These are phyloP conservation scores for Lasioglossum pauxillum DNA, from an alignment of 2,888 invertebrate genomes.

Conservation along the genomic window DNA sequence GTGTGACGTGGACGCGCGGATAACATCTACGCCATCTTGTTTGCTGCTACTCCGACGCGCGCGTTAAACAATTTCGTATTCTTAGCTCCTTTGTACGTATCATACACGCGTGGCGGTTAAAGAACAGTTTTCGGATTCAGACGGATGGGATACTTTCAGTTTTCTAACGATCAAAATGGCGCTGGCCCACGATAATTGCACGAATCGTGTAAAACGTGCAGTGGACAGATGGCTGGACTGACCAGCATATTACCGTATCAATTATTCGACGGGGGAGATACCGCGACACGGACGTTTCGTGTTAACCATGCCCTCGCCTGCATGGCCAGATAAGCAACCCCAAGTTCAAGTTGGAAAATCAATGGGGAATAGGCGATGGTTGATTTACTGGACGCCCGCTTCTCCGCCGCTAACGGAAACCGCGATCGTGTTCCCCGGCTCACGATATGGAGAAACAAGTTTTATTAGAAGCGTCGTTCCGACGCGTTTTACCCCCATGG, in stretches of 20 bases:
- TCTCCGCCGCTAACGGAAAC: constrained; percentile 45
- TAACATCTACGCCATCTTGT: neutral
- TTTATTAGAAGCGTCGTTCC: neutral
- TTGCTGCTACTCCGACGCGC: neutral
- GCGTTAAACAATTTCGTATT: constrained; percentile 1
- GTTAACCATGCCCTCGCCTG: constrained; percentile 39
- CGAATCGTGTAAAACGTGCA: neutral
- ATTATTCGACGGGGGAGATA: constrained; percentile 35
- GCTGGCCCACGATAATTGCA: no score
- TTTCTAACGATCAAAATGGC: no score
- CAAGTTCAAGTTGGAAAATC: constrained; percentile 43
- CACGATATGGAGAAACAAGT: constrained; percentile 33
- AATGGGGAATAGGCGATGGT: constrained; percentile 14
- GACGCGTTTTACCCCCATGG: constrained; percentile 32
- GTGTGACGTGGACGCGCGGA: neutral
- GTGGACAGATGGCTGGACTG: constrained; percentile 12
- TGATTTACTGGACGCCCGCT: constrained; percentile 43
- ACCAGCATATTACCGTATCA: constrained; percentile 27
- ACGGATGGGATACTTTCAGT: neutral
- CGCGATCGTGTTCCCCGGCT: neutral
- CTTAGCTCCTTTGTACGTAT: neutral
- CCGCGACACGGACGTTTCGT: neutral
- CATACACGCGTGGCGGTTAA: no score
- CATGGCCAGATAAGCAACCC: constrained; percentile 53
- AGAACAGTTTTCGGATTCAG: neutral